Percentiles rank a stretch among this genome's conserved stretches.
These are phyloP conservation scores for Spilogale gracilis DNA, from an alignment of 2,113 vertebrate species.

Conservation along the genomic window DNA sequence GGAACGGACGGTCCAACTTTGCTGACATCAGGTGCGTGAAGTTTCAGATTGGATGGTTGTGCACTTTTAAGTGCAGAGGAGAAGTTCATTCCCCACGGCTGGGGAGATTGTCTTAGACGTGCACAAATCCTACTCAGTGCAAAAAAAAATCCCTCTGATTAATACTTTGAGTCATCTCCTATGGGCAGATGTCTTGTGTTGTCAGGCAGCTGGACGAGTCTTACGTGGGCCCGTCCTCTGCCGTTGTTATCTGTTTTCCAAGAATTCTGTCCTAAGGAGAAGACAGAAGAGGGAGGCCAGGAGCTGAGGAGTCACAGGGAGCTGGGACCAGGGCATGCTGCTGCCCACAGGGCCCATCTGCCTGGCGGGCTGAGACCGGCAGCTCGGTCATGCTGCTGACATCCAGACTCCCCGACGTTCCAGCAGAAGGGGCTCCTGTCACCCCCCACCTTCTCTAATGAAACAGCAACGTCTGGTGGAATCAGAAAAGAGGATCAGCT, in stretches of 20 bases:
- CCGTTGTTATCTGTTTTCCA: fast-evolving
- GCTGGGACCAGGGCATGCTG: fast-evolving
- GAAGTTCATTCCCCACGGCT: not conserved
- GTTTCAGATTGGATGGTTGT: not conserved
- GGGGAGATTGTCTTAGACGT: not conserved
- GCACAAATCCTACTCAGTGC: not conserved
- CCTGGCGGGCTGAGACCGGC: fast-evolving
- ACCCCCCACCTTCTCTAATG: not conserved
- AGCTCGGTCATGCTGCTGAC: not conserved
- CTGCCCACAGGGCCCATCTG: not conserved
- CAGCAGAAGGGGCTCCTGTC: not conserved
- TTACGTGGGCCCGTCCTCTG: fast-evolving
- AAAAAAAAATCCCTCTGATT: not conserved
- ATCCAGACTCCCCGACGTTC: fast-evolving
- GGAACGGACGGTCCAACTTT: not conserved
- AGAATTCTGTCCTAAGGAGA: not conserved
- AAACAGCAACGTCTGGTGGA: not conserved
- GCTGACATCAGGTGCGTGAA: fast-evolving
- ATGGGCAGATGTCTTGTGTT: not conserved
- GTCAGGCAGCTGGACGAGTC: fast-evolving
- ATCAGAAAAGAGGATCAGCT: not conserved
- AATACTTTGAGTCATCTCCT: fast-evolving
- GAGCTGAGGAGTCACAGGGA: fast-evolving
- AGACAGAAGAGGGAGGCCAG: not conserved
- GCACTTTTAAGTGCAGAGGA: too few species aligned